These are phyloP conservation scores for Trematomus loennbergii DNA, from an alignment of 2,113 vertebrate species.

Conservation along the genomic window DNA sequence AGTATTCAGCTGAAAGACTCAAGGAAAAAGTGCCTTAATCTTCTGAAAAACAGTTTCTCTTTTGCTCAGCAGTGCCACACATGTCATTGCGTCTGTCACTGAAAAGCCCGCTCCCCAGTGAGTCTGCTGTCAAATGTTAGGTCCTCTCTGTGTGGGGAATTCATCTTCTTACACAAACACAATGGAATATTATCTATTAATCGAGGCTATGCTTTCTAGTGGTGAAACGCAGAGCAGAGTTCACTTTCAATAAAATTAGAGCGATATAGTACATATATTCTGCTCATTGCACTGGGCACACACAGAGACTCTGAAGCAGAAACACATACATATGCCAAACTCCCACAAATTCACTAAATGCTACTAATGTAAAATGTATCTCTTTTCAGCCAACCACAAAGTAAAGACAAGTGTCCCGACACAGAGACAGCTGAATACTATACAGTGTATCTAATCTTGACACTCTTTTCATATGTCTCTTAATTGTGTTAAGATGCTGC, in stretches of 20 bases:
- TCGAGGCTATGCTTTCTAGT: conserved; percentile 14
- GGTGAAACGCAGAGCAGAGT: conserved; percentile 17
- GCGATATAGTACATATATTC: conserved; percentile 11
- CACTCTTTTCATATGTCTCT: conserved; percentile 54
- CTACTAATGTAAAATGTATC: conserved; percentile 39
- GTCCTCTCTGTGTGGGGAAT: conserved; percentile 54
- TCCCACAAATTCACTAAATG: conserved; percentile 16
- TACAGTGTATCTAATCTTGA: conserved; percentile 27
- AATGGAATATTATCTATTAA: conserved; percentile 45
- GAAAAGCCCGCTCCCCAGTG: conserved; percentile 33
- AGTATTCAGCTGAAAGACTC: conserved; percentile 49
- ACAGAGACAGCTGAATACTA: not conserved
- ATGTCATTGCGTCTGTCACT: conserved; percentile 36
- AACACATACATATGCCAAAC: conserved; percentile 10
- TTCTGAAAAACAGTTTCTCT: conserved; percentile 51
- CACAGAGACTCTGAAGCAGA: conserved; percentile 16
- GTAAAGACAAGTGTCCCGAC: conserved; percentile 30
- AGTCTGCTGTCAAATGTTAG: conserved; percentile 52
- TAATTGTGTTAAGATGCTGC: conserved; percentile 49
- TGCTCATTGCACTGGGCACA: conserved; percentile 22
- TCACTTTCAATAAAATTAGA: conserved; percentile 41
- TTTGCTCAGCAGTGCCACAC: conserved; percentile 30
- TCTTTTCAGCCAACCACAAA: conserved; percentile 27
- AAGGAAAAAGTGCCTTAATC: conserved; percentile 56
- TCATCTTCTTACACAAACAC: conserved; percentile 47